These are phyloP conservation scores for Calycopis cecrops DNA, from an alignment of 1,140 invertebrate genomes.

Conservation along the genomic window DNA sequence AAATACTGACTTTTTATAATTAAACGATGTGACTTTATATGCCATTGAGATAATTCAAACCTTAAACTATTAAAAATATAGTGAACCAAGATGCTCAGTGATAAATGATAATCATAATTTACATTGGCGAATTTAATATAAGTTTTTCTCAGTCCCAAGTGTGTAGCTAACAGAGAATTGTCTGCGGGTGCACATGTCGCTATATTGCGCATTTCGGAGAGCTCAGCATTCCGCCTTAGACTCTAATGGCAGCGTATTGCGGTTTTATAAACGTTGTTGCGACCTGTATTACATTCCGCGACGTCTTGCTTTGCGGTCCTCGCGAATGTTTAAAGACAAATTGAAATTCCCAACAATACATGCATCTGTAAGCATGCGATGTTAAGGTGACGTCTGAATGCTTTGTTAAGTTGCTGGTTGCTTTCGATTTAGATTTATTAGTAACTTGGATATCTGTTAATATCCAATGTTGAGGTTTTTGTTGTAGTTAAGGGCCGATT, in stretches of 20 bases:
- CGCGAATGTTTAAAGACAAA: conserved; percentile 16
- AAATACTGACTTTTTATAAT: no score
- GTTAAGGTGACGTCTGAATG: background rate
- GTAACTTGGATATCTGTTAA: no score
- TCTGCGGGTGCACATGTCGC: conserved; percentile 43
- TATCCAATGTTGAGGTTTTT: no score
- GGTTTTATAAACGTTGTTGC: conserved; percentile 61
- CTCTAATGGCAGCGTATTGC: conserved; percentile 53
- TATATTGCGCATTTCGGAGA: conserved; percentile 54
- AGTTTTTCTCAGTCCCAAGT: conserved; percentile 9
- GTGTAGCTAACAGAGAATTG: conserved; percentile 23
- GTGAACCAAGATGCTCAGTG: no score
- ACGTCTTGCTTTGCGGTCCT: conserved; percentile 34
- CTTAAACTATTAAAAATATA: no score
- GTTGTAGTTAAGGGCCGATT: no score
- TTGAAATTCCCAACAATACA: conserved; percentile 9
- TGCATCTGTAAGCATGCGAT: conserved; percentile 1
- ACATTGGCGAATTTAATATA: conserved; percentile 2
- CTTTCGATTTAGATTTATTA: no score
- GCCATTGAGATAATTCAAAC: no score
- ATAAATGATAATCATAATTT: conserved; percentile 1
- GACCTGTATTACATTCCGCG: conserved; percentile 56
- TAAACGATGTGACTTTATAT: no score
- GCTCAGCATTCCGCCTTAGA: conserved; percentile 49
- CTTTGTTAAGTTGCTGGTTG: background rate